Percentiles rank a stretch among this genome's conserved stretches.
Evolutionary conservation across 2,797 vertebrate genomes (phyloP).

Genomic region (Anisognathus igniventris): DNA sequence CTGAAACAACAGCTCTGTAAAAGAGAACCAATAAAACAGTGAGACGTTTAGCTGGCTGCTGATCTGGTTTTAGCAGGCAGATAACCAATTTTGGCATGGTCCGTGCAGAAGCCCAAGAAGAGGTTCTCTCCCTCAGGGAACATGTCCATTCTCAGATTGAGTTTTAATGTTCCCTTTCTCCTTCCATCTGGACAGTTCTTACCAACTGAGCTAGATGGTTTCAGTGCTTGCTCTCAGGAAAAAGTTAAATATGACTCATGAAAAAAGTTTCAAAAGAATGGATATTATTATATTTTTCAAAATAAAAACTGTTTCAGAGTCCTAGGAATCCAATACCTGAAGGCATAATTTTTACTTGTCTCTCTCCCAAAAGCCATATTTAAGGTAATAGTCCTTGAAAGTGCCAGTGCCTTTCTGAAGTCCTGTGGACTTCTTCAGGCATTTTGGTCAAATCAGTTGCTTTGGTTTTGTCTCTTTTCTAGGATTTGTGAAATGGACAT

Average conservation of each 20-base stretch:
- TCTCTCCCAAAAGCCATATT: neutral
- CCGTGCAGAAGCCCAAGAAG: neutral
- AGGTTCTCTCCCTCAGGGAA: neutral
- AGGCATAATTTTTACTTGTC: neutral
- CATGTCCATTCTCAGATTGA: accelerated
- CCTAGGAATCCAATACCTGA: neutral
- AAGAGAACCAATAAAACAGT: neutral
- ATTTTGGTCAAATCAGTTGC: neutral
- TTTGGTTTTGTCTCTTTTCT: neutral
- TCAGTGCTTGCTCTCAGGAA: neutral
- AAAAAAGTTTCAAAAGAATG: neutral
- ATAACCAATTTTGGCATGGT: neutral
- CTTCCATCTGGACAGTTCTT: neutral
- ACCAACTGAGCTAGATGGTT: neutral
- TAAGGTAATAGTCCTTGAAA: neutral
- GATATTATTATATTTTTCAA: neutral
- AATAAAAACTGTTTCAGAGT: neutral
- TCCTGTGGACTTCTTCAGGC: accelerated
- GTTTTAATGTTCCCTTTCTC: neutral
- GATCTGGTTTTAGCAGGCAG: neutral
- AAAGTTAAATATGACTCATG: neutral
- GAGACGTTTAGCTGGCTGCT: neutral
- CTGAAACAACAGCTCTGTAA: neutral
- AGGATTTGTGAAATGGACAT: neutral
- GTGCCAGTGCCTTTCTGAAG: neutral